Evolutionary conservation across 1,140 invertebrate genomes (phyloP).

Genomic region (Drosophila sp.): DNA sequence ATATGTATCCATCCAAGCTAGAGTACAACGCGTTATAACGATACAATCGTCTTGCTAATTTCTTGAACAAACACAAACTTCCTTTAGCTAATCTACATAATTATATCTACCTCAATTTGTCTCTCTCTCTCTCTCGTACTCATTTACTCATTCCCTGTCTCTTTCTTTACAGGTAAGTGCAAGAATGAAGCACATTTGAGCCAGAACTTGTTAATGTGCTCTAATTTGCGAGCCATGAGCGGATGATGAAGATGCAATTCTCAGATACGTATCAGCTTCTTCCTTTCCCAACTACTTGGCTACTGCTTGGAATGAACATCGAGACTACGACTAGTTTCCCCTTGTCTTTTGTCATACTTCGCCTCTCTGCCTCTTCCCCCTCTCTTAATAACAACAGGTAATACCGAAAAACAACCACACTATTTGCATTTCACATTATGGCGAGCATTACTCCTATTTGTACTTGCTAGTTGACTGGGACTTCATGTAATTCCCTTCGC

Average conservation of each 20-base stretch:
- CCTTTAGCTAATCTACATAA: constrained; percentile 72
- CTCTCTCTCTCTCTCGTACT: not conserved
- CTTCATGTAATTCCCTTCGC: not conserved
- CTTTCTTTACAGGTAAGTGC: constrained; percentile 69
- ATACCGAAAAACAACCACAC: constrained; percentile 58
- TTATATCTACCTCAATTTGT: constrained; percentile 42
- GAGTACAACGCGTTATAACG: too few relatives aligned
- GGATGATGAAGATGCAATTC: constrained; percentile 28
- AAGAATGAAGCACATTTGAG: constrained; percentile 45
- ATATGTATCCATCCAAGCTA: constrained; percentile 12
- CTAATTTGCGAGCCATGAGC: constrained; percentile 73
- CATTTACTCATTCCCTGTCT: constrained; percentile 4
- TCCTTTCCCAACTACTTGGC: constrained; percentile 19
- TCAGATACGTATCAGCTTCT: not conserved
- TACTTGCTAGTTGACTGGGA: constrained; percentile 10
- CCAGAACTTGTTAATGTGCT: constrained; percentile 72
- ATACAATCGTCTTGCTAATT: constrained; percentile 64
- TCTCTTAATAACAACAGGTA: constrained; percentile 67
- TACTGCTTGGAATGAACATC: constrained; percentile 64
- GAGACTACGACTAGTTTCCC: constrained; percentile 9
- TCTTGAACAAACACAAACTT: constrained; percentile 73
- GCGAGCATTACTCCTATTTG: constrained; percentile 37
- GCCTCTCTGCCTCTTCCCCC: constrained; percentile 12
- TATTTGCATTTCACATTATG: constrained; percentile 78
- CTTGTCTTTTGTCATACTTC: not conserved